These are phyloP conservation scores for Pentalonia nigronervosa DNA, from an alignment of 1,140 invertebrate genomes.

Conservation along the genomic window DNA sequence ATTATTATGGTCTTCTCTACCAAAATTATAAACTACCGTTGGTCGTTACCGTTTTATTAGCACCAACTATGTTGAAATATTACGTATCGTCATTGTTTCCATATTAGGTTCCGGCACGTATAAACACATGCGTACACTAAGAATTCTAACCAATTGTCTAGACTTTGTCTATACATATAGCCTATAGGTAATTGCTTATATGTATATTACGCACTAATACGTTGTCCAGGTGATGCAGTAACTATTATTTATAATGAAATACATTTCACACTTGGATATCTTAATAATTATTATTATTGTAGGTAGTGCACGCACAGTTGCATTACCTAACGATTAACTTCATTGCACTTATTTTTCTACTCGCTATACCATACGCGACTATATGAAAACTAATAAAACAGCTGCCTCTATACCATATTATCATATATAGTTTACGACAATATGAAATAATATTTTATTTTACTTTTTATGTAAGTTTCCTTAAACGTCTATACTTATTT, in stretches of 20 bases:
- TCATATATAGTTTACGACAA: not conserved
- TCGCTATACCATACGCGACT: not conserved
- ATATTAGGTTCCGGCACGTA: constrained; percentile 23
- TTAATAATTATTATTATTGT: constrained; percentile 10
- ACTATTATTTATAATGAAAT: constrained; percentile 11
- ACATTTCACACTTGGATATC: constrained; percentile 1
- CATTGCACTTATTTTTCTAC: not conserved
- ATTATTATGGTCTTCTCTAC: not conserved
- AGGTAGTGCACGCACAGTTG: not conserved
- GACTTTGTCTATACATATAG: not conserved
- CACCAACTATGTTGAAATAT: constrained; percentile 29
- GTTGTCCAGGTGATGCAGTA: not conserved
- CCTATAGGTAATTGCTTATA: not conserved
- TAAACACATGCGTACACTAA: not conserved
- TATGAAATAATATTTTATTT: not conserved
- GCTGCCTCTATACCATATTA: not conserved
- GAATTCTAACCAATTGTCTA: constrained; percentile 23
- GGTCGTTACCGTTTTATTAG: not conserved
- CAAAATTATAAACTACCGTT: not conserved
- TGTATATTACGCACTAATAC: not conserved
- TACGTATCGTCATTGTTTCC: constrained; percentile 39
- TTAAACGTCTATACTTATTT: not conserved
- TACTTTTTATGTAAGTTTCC: not conserved
- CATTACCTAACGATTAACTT: not conserved
- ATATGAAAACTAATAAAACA: not conserved